These are phyloP conservation scores for Alligator mississippiensis DNA, from an alignment of 2,113 vertebrate genomes.

Conservation along the genomic window DNA sequence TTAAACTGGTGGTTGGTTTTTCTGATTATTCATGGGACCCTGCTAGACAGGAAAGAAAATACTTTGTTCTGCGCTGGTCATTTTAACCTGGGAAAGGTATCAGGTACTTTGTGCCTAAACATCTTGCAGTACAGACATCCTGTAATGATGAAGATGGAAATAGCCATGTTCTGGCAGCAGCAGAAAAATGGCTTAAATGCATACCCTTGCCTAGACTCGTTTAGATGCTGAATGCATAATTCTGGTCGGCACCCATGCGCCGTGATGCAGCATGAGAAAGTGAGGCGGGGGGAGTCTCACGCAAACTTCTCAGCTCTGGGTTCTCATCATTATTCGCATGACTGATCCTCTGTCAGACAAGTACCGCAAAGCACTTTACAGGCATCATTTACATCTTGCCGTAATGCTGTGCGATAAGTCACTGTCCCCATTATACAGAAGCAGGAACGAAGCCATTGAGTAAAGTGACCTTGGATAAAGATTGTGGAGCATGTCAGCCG, in stretches of 20 bases:
- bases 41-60: background rate
- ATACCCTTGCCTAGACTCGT: background rate
- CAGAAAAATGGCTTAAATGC: background rate
- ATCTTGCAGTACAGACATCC: background rate
- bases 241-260: background rate
- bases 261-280: background rate
- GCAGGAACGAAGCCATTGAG: background rate
- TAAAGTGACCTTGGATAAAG: background rate
- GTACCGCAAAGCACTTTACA: background rate
- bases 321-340: background rate
- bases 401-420: background rate
- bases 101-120: accelerated
- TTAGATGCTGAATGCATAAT: background rate
- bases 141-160: background rate
- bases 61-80: background rate
- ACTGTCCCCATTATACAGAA: background rate
- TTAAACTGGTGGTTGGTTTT: background rate
- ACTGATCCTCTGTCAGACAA: background rate
- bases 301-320: background rate
- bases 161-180: background rate
- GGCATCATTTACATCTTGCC: background rate
- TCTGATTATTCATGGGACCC: background rate
- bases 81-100: background rate
- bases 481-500: background rate
- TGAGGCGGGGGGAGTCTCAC: no score